Evolutionary conservation across 2,888 invertebrate genomes (phyloP), one percentile per base, ranked within the genome.

Genomic region (Uropetala carovei): DNA sequence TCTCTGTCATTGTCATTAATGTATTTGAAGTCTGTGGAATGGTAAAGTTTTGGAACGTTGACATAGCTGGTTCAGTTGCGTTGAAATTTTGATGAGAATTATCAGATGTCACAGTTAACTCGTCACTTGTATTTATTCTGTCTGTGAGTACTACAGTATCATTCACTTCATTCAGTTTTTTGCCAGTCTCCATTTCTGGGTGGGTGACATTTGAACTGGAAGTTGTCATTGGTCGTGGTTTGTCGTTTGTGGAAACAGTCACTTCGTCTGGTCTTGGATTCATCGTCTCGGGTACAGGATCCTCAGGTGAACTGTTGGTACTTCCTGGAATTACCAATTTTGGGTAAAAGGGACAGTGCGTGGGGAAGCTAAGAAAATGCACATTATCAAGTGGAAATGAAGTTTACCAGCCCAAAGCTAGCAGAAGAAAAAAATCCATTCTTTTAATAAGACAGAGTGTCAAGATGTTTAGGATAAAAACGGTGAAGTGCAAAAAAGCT

Each of bases 391-490:
- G 89, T 64, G 64, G 43, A 75, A 75, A 27, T 22, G 22, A 75
- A 75, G 75, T 75, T 75, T 27, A 75, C 11, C 4, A 75, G 75
- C 22, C 75, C 75, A 75, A 27, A 75, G 9, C 22, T 22, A 96
- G 96, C 18, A 95, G 95, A 91, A 96, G 95, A 93, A n/a, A n/a
- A n/a, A 96, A 96, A 93, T 96, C 96, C 93, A 94, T 93, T 93
- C 27, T 10, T 68, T 22, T 27, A 10, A 27, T 27, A 27, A 75
- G 22, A 57, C 5, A 58, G 18, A 16, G 22, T 0, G 10, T 14
- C 27, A 13, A 56, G n/a, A 56, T 27, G 14, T 57, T 57, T 22
- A 85, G 13, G 56, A 22, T n/a, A 10, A n/a, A 9, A 85, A 14
- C 58, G 43, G 18, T 18, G 14, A 18, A 85, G 56, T n/a, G 27